These are phyloP conservation scores for Umimayanthus chanpuru DNA, from an alignment of 92 coral and sea anemone genomes.

Conservation along the genomic window DNA sequence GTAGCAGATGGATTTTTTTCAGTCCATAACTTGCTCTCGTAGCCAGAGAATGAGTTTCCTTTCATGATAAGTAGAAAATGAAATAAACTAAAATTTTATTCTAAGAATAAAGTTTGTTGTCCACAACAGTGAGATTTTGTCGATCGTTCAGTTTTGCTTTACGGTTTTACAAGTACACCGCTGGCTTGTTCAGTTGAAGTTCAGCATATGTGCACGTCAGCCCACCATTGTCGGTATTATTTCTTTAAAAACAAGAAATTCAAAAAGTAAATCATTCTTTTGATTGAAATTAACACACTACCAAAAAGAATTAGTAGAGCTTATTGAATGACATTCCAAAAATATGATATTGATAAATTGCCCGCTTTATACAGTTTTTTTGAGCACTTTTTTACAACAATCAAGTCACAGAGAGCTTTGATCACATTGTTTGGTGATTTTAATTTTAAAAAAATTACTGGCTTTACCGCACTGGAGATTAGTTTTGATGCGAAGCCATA, in stretches of 20 bases:
- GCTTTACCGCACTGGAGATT: conserved; percentile 17
- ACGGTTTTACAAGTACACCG: background rate
- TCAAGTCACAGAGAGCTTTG: conserved; percentile 49
- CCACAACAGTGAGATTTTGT: background rate
- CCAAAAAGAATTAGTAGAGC: conserved; percentile 7
- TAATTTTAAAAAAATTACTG: conserved; percentile 50
- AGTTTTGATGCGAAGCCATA: conserved; percentile 27
- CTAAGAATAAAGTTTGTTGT: background rate
- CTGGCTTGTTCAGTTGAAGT: background rate
- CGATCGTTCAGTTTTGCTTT: background rate
- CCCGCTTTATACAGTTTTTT: conserved; percentile 31
- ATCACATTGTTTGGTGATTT: conserved; percentile 63
- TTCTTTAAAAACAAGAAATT: background rate
- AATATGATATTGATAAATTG: conserved; percentile 50
- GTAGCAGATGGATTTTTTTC: conserved; percentile 33
- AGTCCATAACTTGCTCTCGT: background rate
- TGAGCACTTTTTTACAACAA: conserved; percentile 41
- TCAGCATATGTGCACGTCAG: background rate
- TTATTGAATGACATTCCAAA: background rate
- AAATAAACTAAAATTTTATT: background rate
- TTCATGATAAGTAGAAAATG: background rate
- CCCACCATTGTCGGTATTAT: background rate
- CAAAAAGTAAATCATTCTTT: background rate
- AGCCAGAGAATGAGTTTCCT: background rate
- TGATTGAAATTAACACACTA: background rate